Conservation (phyloP, 2,113 vertebrate species). For the Gnathonemus longibarbis region DNA sequence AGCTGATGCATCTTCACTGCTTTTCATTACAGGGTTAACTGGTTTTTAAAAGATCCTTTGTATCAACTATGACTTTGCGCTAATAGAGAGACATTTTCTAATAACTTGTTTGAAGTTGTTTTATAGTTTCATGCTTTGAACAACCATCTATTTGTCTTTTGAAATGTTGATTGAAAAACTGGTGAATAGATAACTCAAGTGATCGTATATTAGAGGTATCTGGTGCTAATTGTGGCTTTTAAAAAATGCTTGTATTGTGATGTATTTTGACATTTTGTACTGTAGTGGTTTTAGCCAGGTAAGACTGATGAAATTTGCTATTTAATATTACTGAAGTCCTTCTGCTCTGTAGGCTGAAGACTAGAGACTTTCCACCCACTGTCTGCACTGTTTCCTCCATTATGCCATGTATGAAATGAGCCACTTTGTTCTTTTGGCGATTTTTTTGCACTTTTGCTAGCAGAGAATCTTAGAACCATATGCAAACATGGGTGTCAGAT, state of each 20-base stretch:
- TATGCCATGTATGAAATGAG: not conserved
- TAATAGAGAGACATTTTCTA: slow-evolving; percentile 36
- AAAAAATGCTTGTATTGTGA: not conserved
- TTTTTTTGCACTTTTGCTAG: not conserved
- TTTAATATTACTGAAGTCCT: not conserved
- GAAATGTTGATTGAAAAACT: slow-evolving; percentile 38
- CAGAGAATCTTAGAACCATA: not conserved
- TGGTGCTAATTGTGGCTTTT: not conserved
- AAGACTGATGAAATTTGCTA: not conserved
- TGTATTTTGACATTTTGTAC: not conserved
- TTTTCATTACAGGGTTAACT: slow-evolving; percentile 50
- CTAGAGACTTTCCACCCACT: not conserved
- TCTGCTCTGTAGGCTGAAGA: not conserved
- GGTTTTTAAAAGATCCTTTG: slow-evolving; percentile 48
- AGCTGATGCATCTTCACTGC: slow-evolving; percentile 44
- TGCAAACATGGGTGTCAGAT: not conserved
- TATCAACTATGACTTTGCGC: slow-evolving; percentile 37
- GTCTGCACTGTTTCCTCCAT: not conserved
- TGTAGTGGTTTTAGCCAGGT: not conserved
- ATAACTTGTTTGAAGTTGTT: slow-evolving; percentile 40
- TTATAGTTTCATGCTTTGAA: slow-evolving; percentile 33
- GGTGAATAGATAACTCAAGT: not conserved
- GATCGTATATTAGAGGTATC: slow-evolving; percentile 7
- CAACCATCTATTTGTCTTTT: slow-evolving; percentile 34
- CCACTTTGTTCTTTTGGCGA: not conserved